These are phyloP conservation scores for Semnornis frantzii DNA, from an alignment of 2,113 vertebrate genomes.

Conservation along the genomic window DNA sequence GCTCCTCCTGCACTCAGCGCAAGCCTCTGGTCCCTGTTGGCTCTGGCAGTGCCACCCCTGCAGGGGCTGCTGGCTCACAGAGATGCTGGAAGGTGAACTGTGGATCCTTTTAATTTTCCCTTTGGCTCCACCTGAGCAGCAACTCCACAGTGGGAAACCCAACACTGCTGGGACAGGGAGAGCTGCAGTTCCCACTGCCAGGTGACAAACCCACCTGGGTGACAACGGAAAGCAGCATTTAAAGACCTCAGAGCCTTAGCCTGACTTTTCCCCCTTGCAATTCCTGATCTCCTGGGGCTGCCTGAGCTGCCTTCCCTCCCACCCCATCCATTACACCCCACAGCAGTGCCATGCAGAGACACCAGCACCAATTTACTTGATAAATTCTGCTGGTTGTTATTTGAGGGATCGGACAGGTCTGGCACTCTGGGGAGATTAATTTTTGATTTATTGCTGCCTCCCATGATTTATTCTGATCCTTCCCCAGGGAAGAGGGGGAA, in stretches of 20 bases:
- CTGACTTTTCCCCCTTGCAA: background rate
- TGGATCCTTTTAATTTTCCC: background rate
- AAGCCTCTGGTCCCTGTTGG: background rate
- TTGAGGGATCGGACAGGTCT: conserved; percentile 70
- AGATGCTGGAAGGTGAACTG: fast-evolving
- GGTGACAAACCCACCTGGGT: fast-evolving
- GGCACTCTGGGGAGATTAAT: conserved; percentile 77
- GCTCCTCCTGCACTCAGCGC: fast-evolving
- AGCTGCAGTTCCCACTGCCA: background rate
- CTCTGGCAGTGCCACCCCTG: fast-evolving
- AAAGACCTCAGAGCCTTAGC: background rate
- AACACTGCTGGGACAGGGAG: background rate
- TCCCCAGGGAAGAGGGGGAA: conserved; percentile 24
- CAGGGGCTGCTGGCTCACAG: fast-evolving
- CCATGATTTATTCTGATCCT: conserved; percentile 77
- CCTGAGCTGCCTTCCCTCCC: background rate
- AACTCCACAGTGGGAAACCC: background rate
- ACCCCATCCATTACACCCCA: conserved; percentile 13
- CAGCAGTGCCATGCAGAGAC: background rate
- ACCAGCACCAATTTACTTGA: conserved; percentile 37
- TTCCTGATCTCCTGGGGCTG: background rate
- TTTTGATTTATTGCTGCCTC: conserved; percentile 79
- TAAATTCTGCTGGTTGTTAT: conserved; percentile 72
- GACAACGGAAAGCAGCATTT: background rate
- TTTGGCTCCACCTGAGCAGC: background rate